Evolutionary conservation across 2,113 vertebrate species (phyloP), one percentile per base, ranked within the genome.

Genomic region (Chroicocephalus ridibundus): DNA sequence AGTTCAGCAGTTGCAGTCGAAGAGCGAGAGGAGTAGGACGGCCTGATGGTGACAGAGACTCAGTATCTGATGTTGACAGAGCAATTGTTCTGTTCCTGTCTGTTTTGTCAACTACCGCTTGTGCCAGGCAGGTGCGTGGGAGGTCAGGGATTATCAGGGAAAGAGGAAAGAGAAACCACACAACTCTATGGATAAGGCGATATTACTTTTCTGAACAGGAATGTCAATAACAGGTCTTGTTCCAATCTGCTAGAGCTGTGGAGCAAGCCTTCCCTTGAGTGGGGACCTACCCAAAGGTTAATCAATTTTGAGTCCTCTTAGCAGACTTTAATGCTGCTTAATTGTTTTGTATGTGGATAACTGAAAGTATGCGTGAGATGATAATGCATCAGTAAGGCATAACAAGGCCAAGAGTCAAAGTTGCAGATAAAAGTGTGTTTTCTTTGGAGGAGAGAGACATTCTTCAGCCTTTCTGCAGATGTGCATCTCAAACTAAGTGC

Each of bases 141-240:
- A 32, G 22, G 60, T 22, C 21, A 21, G 60, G 17, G 82, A 4
- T 47, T 8, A 6, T 6, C 19, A 10, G 38, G 60, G 51, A 15
- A 22, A 18, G 61, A 11, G 51, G 60, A 31, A 40, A n/a, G 71
- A 76, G 71, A 27, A 34, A 14, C 29, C 51, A 12, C 2, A 0
- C 13, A 4, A 3, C 49, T 7, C 3, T 9, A 9, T 24, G 31
- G 51, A 12, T 22, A 12, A 12, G 2, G 7, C 18, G 27, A 1
- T 15, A 5, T 24, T 24, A n/a, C n/a, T 49, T 29, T 49, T 68
- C 44, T 36, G 54, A 24, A 25, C 62, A 36, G 62, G 32, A 44
- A 21, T 17, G 24, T 29, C 65, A 29, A 1, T 24, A 34, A 31
- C 2, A 4, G 49, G 24, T 32, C 57, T 32, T 15, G 49, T 20